Evolutionary conservation across 1,140 invertebrate species (phyloP).

Genomic region (Drosophila kikkawai): DNA sequence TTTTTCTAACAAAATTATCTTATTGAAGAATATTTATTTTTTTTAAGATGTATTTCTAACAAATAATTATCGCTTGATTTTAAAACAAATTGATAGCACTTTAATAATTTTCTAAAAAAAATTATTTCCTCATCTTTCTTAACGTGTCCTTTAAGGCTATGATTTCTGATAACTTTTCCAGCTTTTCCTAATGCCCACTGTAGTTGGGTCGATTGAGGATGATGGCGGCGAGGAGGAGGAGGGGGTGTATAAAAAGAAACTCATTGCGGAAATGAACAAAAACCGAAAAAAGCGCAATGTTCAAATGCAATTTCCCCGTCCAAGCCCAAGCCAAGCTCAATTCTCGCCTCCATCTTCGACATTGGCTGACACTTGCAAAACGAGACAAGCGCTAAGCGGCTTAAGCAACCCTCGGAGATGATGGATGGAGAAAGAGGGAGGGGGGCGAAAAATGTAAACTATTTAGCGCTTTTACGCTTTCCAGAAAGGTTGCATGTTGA

Average conservation of each 20-base stretch:
- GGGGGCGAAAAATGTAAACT: constrained; percentile 43
- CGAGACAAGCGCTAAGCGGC: constrained; percentile 46
- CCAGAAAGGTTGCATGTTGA: constrained; percentile 39
- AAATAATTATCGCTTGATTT: too few species aligned
- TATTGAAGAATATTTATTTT: too few species aligned
- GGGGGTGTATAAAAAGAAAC: constrained; percentile 14
- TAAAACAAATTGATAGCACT: too few species aligned
- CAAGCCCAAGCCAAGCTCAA: constrained; percentile 16
- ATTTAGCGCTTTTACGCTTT: constrained; percentile 59
- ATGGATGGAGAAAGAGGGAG: background rate
- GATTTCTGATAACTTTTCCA: background rate
- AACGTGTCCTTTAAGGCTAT: background rate
- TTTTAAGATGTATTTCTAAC: background rate
- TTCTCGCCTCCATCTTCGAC: constrained; percentile 27
- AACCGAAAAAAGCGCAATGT: constrained; percentile 51
- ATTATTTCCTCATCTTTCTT: background rate
- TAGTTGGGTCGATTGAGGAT: constrained; percentile 11
- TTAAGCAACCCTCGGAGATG: constrained; percentile 50
- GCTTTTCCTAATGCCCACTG: constrained; percentile 3
- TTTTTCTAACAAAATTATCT: too few species aligned
- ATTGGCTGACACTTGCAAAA: constrained; percentile 51
- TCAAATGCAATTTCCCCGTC: constrained; percentile 53
- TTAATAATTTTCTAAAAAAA: too few species aligned
- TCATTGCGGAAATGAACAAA: constrained; percentile 57
- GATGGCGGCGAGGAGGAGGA: background rate